phyloP scores from a whole-genome alignment of 1,140 invertebrate species.

The Xylocopa sonorina region DNA sequence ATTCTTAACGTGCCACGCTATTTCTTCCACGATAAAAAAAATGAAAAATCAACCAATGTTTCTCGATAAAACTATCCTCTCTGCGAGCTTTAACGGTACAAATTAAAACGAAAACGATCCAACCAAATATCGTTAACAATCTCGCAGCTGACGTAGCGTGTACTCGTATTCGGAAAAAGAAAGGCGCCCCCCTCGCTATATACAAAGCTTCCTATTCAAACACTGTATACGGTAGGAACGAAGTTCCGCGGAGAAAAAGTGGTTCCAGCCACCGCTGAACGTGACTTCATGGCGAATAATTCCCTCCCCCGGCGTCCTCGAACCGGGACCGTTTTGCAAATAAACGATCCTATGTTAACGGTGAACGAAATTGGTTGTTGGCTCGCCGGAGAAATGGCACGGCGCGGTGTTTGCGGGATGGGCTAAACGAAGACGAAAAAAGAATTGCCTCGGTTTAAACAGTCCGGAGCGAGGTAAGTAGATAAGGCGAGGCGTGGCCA shows the following conservation, averaged over 20 bases:
- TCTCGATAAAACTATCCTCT: no score
- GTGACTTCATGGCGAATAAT: slow-evolving; percentile 34
- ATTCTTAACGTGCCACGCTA: no score
- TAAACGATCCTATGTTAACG: slow-evolving; percentile 49
- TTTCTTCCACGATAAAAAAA: no score
- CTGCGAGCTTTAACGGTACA: no score
- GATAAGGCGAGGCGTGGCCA: slow-evolving; percentile 26
- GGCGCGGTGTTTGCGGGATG: neutral
- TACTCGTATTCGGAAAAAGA: no score
- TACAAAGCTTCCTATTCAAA: neutral
- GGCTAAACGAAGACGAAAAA: slow-evolving; percentile 40
- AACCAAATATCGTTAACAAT: no score
- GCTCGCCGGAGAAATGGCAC: slow-evolving; percentile 20
- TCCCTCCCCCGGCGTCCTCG: slow-evolving; percentile 18
- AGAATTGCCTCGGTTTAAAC: slow-evolving; percentile 60
- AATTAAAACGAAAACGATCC: no score
- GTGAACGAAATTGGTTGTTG: slow-evolving; percentile 58
- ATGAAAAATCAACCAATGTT: no score
- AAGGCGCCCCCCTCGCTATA: no score
- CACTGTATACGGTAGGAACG: neutral
- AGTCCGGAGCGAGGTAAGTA: slow-evolving; percentile 41
- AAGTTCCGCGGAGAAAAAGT: slow-evolving; percentile 4
- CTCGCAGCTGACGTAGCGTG: no score
- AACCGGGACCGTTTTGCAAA: slow-evolving; percentile 35
- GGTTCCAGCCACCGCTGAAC: neutral